Percentiles rank a stretch among this genome's conserved stretches.
Evolutionary conservation across 92 coral and sea anemone species (phyloP).

Genomic region (Epizoanthus rinbou): DNA sequence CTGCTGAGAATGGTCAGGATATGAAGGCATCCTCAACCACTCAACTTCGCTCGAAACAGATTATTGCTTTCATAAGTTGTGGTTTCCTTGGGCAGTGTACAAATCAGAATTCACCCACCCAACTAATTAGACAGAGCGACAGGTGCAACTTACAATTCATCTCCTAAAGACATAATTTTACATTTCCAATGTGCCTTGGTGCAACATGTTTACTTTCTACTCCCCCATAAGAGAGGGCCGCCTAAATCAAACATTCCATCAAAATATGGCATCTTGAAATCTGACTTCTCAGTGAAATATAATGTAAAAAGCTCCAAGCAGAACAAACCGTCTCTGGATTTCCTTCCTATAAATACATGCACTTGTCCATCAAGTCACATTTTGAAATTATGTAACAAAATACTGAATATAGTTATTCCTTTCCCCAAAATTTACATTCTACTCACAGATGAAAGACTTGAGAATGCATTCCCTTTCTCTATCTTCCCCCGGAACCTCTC

Average conservation of each 20-base stretch:
- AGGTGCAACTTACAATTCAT: slow-evolving; percentile 22
- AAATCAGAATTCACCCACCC: slow-evolving; percentile 11
- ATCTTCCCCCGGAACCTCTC: slow-evolving; percentile 24
- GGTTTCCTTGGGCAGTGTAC: neutral
- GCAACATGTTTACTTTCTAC: slow-evolving; percentile 19
- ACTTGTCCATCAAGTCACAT: neutral
- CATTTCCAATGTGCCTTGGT: neutral
- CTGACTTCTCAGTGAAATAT: no score
- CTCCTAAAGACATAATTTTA: slow-evolving; percentile 21
- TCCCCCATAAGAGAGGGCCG: neutral
- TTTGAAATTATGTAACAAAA: neutral
- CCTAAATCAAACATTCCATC: neutral
- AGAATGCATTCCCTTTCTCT: neutral
- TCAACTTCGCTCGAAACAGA: neutral
- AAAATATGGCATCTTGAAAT: neutral
- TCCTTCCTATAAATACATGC: no score
- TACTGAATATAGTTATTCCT: neutral
- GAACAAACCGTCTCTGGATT: neutral
- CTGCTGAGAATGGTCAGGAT: neutral
- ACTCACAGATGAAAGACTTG: slow-evolving; percentile 23
- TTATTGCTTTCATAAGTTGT: neutral
- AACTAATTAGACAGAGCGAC: neutral
- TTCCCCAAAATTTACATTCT: slow-evolving; percentile 13
- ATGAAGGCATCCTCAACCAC: neutral
- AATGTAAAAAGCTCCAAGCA: no score